Conservation (phyloP, 2,797 vertebrate genomes). For the Sebastes diaconus region DNA sequence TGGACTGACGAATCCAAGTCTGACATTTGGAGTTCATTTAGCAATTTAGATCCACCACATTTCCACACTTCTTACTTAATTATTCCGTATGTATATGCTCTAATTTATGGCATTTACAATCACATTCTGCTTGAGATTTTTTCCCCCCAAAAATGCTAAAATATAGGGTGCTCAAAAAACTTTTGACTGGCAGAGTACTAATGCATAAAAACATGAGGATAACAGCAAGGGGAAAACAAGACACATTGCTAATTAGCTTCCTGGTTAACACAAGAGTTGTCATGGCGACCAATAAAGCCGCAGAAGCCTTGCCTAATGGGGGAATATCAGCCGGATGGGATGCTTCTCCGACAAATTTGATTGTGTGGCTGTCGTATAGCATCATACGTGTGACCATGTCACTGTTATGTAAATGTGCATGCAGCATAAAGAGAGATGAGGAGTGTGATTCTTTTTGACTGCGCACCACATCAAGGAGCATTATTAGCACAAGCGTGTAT, state of each 20-base stretch:
- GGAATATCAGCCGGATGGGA: slow-evolving; percentile 41
- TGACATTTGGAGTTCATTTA: slow-evolving; percentile 43
- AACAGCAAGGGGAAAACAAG: slow-evolving; percentile 34
- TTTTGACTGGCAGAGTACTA: slow-evolving; percentile 34
- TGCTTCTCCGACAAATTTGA: slow-evolving; percentile 50
- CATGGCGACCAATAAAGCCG: slow-evolving; percentile 59
- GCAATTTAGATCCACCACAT: neutral
- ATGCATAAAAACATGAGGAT: slow-evolving; percentile 47
- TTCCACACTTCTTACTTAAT: slow-evolving; percentile 1
- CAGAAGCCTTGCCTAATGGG: slow-evolving; percentile 38
- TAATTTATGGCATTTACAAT: neutral
- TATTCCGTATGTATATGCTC: neutral
- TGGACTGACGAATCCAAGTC: slow-evolving; percentile 5
- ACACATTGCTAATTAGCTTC: slow-evolving; percentile 60
- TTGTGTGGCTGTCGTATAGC: slow-evolving; percentile 1
- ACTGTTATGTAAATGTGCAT: slow-evolving; percentile 28
- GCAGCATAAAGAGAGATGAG: slow-evolving; percentile 28
- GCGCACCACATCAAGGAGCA: slow-evolving; percentile 16
- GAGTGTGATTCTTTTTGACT: slow-evolving; percentile 30
- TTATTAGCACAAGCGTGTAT: slow-evolving; percentile 10
- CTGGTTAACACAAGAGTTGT: slow-evolving; percentile 46
- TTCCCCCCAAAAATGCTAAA: neutral
- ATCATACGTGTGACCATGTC: neutral
- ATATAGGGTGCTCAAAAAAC: neutral
- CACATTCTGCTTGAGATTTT: neutral